Evolutionary conservation across 1,140 invertebrate genomes (phyloP).

Genomic region (Vanessa tameamea): DNA sequence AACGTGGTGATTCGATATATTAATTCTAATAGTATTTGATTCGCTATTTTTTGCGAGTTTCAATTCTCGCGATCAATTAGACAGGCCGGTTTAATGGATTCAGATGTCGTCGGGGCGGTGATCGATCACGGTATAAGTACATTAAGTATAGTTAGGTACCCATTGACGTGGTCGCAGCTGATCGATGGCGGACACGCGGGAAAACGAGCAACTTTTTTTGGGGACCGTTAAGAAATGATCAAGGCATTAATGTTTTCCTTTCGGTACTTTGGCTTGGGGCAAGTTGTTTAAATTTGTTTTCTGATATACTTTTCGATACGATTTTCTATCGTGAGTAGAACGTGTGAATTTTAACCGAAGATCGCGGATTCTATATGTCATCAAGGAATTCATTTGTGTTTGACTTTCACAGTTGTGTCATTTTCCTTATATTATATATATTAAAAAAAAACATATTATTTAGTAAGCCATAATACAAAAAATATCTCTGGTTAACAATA

Average conservation of each 20-base stretch:
- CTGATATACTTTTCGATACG: too few species aligned
- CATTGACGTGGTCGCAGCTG: constrained; percentile 47
- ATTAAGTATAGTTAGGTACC: constrained; percentile 61
- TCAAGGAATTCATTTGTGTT: too few species aligned
- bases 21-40: background rate
- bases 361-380: too few species aligned
- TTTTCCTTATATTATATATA: too few species aligned
- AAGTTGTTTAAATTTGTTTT: background rate
- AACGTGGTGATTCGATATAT: too few species aligned
- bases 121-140: constrained; percentile 69
- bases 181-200: constrained; percentile 55
- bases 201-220: constrained; percentile 24
- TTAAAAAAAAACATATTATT: background rate
- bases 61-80: constrained; percentile 73
- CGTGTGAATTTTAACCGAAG: too few species aligned
- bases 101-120: constrained; percentile 64
- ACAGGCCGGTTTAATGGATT: constrained; percentile 72
- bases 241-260: background rate
- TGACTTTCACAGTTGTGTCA: too few species aligned
- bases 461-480: background rate
- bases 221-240: background rate
- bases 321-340: too few species aligned
- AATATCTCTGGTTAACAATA: background rate
- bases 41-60: constrained; percentile 47
- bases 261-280: background rate